phyloP scores from a whole-genome alignment of 2,888 invertebrate genomes.

The Leucoptera coffeella region DNA sequence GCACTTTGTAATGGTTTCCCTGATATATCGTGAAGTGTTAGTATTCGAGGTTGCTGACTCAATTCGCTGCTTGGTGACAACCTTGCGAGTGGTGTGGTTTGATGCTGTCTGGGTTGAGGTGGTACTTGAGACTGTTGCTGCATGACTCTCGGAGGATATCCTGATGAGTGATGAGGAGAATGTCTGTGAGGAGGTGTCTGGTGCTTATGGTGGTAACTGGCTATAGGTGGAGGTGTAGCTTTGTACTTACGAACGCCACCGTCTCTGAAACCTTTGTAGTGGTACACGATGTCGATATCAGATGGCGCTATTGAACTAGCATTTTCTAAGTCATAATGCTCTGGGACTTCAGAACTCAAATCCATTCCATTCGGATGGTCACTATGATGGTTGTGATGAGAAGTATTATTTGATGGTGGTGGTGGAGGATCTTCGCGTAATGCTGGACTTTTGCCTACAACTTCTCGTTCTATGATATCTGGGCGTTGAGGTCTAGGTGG shows the following conservation, averaged over 20 bases:
- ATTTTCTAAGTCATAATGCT: constrained; percentile 94
- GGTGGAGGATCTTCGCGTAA: constrained; percentile 74
- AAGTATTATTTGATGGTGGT: constrained; percentile 69
- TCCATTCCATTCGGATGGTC: constrained; percentile 71
- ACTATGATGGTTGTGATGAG: constrained; percentile 63
- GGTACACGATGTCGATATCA: constrained; percentile 93
- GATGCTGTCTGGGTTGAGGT: constrained; percentile 66
- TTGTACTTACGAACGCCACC: constrained; percentile 82
- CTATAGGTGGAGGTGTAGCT: constrained; percentile 75
- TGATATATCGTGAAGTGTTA: constrained; percentile 90
- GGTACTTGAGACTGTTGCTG: constrained; percentile 65
- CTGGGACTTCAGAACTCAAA: constrained; percentile 73
- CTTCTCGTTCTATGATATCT: constrained; percentile 89
- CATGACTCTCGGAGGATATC: constrained; percentile 67
- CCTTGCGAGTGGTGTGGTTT: constrained; percentile 85
- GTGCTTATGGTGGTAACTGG: constrained; percentile 73
- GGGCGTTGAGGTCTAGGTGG: constrained; percentile 79
- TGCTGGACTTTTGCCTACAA: constrained; percentile 77
- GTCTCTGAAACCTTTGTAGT: constrained; percentile 91
- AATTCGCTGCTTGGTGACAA: constrained; percentile 89
- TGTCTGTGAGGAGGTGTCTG: constrained; percentile 68
- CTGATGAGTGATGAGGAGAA: constrained; percentile 69
- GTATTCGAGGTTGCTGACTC: constrained; percentile 86
- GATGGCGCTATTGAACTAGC: constrained; percentile 96
- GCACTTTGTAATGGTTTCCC: constrained; percentile 89